phyloP scores from a whole-genome alignment of 2,797 vertebrate species.

The Darevskia nairensis region DNA sequence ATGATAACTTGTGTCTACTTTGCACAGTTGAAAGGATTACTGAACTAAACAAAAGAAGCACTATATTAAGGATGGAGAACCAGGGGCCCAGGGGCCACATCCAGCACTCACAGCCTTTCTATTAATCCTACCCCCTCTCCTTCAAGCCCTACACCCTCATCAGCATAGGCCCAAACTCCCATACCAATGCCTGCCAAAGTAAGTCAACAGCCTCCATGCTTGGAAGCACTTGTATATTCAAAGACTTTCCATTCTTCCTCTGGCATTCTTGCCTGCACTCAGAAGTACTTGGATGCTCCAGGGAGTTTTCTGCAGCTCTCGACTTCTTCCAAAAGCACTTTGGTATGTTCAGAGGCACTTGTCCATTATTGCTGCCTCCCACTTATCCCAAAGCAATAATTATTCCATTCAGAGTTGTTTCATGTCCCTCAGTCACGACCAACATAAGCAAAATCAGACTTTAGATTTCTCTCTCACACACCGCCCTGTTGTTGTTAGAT shows the following conservation, averaged over 20 bases:
- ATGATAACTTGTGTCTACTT: neutral
- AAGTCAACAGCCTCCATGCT: neutral
- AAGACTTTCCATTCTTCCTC: neutral
- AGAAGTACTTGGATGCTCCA: neutral
- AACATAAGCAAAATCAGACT: neutral
- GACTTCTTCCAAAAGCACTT: neutral
- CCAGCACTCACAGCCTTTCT: neutral
- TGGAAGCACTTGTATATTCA: neutral
- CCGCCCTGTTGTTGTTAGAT: too few species aligned
- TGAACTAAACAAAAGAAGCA: neutral
- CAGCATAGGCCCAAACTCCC: too few species aligned
- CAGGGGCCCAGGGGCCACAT: neutral
- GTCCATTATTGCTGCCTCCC: neutral
- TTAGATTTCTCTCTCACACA: too few species aligned
- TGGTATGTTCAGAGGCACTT: neutral
- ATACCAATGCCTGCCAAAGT: neutral
- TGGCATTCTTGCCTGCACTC: neutral
- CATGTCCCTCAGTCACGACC: neutral
- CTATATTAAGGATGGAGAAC: neutral
- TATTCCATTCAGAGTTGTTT: neutral
- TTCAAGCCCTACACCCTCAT: neutral
- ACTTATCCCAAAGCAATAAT: neutral
- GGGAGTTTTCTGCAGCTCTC: neutral
- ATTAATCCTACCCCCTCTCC: neutral
- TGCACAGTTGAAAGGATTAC: neutral